A percentile compares a stretch with the other conserved stretches of the same genome.
phyloP scores from a whole-genome alignment of 1,140 invertebrate genomes.

The Babylonia areolata region DNA sequence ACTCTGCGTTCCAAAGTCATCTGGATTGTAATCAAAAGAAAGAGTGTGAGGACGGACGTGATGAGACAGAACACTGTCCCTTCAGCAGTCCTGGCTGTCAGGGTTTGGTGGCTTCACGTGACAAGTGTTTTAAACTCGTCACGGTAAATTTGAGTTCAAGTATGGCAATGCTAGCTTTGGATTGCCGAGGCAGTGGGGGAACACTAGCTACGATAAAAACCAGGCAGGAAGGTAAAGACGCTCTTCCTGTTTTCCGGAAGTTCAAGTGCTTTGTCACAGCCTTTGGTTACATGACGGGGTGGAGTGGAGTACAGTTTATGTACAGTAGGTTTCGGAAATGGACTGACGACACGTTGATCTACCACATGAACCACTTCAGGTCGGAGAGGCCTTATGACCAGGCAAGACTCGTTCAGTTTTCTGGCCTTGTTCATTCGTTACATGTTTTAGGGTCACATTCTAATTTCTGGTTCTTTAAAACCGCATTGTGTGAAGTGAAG shows the following conservation, averaged over 20 bases:
- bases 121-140: neutral
- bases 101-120: neutral
- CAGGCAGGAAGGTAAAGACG: neutral
- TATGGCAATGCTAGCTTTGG: neutral
- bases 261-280: neutral
- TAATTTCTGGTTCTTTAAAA: too few relatives aligned
- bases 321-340: neutral
- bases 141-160: neutral
- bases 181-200: neutral
- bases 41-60: constrained; percentile 16
- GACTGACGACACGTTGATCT: neutral
- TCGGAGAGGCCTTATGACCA: too few relatives aligned
- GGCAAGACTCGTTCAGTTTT: too few relatives aligned
- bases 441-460: too few relatives aligned
- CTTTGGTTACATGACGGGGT: neutral
- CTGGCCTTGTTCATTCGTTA: too few relatives aligned
- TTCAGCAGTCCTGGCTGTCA: constrained; percentile 10
- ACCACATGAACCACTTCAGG: neutral
- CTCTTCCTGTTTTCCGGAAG: neutral
- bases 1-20: neutral
- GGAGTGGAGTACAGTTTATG: neutral
- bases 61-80: constrained; percentile 11
- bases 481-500: neutral
- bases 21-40: constrained; percentile 1
- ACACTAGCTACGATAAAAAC: neutral